Conservation (phyloP, 2,797 vertebrate species). For the Sardinella longiceps region DNA sequence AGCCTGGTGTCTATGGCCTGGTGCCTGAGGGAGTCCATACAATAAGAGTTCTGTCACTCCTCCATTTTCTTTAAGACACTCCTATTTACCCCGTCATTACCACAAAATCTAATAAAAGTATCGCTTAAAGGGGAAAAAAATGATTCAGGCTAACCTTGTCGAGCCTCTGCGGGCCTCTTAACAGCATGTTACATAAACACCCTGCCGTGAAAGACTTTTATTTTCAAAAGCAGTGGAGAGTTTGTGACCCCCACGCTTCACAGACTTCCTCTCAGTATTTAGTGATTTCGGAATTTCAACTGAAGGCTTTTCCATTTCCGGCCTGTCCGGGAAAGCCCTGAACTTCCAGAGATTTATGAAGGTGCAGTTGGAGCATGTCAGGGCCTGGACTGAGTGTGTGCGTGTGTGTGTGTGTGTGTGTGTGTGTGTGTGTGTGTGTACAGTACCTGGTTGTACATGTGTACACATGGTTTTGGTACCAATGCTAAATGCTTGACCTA, state of each 20-base stretch:
- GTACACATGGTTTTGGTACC: neutral
- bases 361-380: constrained; percentile 13
- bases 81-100: neutral
- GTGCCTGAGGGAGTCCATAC: neutral
- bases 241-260: constrained; percentile 15
- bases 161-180: neutral
- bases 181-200: constrained; percentile 19
- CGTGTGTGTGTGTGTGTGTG: constrained; percentile 30
- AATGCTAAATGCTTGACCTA: constrained; percentile 15
- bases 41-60: neutral
- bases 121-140: neutral
- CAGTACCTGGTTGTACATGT: constrained; percentile 10
- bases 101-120: constrained; percentile 20
- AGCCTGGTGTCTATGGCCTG: neutral
- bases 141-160: neutral
- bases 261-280: constrained; percentile 22
- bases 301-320: constrained; percentile 26
- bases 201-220: constrained; percentile 21
- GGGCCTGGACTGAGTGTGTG: constrained; percentile 26
- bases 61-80: constrained; percentile 10
- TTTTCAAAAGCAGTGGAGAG: neutral
- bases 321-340: constrained; percentile 25
- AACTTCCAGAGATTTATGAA: constrained; percentile 4
- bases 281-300: constrained; percentile 25
- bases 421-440: neutral